A percentile compares a stretch with the other conserved stretches of the same genome.
phyloP scores from a whole-genome alignment of 2,888 invertebrate genomes.

The Molorchus minor region DNA sequence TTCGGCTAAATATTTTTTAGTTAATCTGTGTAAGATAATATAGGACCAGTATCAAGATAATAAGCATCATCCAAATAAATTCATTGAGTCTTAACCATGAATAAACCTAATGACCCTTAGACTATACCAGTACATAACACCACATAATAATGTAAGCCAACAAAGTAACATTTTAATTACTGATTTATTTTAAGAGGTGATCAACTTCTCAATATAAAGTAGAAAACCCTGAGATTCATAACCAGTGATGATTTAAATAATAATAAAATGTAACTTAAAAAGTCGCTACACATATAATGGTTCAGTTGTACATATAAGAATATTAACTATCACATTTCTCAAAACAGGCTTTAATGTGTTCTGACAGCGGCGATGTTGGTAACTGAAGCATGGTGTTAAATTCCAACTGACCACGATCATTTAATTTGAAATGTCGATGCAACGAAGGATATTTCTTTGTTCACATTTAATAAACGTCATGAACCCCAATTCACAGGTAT shows the following conservation, averaged over 20 bases:
- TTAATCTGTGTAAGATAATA: too few relatives aligned
- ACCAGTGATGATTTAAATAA: too few relatives aligned
- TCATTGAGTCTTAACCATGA: too few relatives aligned
- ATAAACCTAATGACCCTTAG: too few relatives aligned
- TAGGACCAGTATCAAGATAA: too few relatives aligned
- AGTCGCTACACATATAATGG: not conserved
- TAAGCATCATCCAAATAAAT: too few relatives aligned
- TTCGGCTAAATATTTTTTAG: too few relatives aligned
- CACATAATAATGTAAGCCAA: too few relatives aligned
- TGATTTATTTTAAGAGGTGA: not conserved
- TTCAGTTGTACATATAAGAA: not conserved
- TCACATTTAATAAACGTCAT: conserved; percentile 67
- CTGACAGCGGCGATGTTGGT: conserved; percentile 10
- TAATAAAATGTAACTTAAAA: not conserved
- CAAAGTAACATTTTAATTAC: not conserved
- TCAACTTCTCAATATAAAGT: not conserved
- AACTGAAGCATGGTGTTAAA: conserved; percentile 35
- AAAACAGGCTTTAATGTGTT: not conserved
- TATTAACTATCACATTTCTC: not conserved
- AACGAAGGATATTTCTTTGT: conserved; percentile 22
- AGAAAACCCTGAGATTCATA: not conserved
- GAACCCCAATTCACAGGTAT: conserved; percentile 63
- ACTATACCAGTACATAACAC: too few relatives aligned
- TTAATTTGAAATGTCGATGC: conserved; percentile 34
- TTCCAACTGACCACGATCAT: conserved; percentile 36